Evolutionary conservation across 2,888 invertebrate species (phyloP), one percentile per base, ranked within the genome.

Genomic region (Pandemis corylana): DNA sequence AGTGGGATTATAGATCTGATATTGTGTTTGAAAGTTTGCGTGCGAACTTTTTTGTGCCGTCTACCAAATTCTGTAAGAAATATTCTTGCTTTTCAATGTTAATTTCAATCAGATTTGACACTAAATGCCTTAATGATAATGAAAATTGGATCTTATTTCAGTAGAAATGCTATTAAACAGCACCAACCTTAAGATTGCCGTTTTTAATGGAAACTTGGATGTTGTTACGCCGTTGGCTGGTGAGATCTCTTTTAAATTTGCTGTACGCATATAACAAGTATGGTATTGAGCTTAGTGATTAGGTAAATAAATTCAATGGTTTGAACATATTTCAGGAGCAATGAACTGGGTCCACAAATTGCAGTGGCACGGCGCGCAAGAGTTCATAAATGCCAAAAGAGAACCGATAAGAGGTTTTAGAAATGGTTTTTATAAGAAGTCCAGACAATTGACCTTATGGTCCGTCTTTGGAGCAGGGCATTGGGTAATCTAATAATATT

Each of bases 181-280:
- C 49, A 91, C 92, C 1, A 83, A 87, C 63, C 76, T 94, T 28
- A 93, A 89, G 80, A 85, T 94, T 66, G 89, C 88, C 5, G 85
- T 94, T 46, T 94, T 90, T 66, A 94, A 94, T 76, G 94, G 94
- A 44, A 94, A 94, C 78, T 84, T 91, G 78, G 94, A 94, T 72
- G 86, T 89, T 0, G 86, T 93, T 12, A 93, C 93, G 42, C 93
- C 94, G 7, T 81, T 94, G 72, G 88, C 91, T 71, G 93, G 93
- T 93, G 86, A 82, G 80, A 28, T 51, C 9, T 44, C 6, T 13
- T 65, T 9, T 13, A 44, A 9, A 41, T 20, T 13, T 51, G 28
- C 2, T 36, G 28, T 2, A 2, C 2, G 28, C 28, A 36, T 36
- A 36, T 36, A 36, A 36, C 28, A 4, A 36, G 28, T 36, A 36